Conservation (phyloP, 2,888 invertebrate species). For the Euspilapteryx auroguttella region DNA sequence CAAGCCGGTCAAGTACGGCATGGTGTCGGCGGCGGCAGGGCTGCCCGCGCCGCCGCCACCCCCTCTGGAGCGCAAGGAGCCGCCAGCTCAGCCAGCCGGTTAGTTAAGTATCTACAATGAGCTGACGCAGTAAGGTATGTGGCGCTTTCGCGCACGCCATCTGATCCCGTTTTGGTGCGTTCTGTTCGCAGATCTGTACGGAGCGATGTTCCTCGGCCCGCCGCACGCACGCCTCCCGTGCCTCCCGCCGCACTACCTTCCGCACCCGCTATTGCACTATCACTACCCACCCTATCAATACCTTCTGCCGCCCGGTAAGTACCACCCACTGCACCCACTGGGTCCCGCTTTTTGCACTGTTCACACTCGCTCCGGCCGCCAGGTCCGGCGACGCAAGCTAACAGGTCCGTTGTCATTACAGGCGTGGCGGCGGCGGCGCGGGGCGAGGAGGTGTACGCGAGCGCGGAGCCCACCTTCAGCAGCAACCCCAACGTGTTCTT, state of each 20-base stretch:
- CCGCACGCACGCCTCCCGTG: conserved; percentile 48
- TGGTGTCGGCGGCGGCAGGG: conserved; percentile 59
- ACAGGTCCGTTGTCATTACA: conserved; percentile 20
- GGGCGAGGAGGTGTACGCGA: conserved; percentile 83
- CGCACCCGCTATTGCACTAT: conserved; percentile 53
- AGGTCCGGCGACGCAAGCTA: no score
- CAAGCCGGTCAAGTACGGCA: conserved; percentile 81
- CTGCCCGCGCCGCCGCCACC: conserved; percentile 34
- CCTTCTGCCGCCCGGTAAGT: conserved; percentile 51
- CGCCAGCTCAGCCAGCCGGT: conserved; percentile 58
- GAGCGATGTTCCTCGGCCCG: conserved; percentile 43
- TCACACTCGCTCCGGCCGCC: neutral
- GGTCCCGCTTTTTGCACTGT: no score
- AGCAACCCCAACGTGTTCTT: conserved; percentile 91
- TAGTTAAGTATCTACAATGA: conserved; percentile 58
- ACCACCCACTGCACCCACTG: conserved; percentile 14
- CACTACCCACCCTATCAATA: conserved; percentile 51
- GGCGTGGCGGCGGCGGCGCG: conserved; percentile 80
- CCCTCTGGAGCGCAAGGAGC: conserved; percentile 55
- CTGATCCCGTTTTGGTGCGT: conserved; percentile 25
- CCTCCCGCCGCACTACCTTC: conserved; percentile 51
- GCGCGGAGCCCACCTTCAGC: conserved; percentile 81
- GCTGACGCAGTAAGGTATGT: conserved; percentile 38
- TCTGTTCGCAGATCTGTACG: conserved; percentile 53
- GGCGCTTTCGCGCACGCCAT: conserved; percentile 36